Percentiles rank a stretch among this genome's conserved stretches.
Evolutionary conservation across 2,797 vertebrate genomes (phyloP).

Genomic region (Menidia menidia): DNA sequence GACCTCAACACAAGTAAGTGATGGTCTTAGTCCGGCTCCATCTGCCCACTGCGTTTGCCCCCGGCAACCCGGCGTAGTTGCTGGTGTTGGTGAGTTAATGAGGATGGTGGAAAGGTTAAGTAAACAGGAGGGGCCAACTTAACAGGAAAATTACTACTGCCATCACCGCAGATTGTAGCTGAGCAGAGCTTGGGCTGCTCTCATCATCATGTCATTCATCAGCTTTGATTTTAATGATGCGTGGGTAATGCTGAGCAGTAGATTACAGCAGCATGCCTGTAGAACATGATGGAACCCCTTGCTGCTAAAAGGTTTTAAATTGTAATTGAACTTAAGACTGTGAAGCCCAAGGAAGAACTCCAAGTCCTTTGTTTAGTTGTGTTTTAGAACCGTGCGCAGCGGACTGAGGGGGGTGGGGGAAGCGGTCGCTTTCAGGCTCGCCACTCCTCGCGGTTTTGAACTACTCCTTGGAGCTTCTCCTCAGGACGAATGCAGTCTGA

Average conservation of each 20-base stretch:
- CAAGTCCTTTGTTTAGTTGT: constrained; percentile 23
- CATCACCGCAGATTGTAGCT: constrained; percentile 64
- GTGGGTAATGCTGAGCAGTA: constrained; percentile 62
- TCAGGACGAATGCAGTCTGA: constrained; percentile 73
- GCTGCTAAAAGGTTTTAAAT: constrained; percentile 38
- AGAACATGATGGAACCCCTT: constrained; percentile 25
- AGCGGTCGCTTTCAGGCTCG: constrained; percentile 52
- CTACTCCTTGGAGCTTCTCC: constrained; percentile 74
- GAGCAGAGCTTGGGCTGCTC: constrained; percentile 66
- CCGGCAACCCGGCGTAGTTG: constrained; percentile 78
- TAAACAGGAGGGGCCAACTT: constrained; percentile 84
- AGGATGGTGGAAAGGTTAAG: constrained; percentile 85
- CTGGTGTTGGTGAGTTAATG: constrained; percentile 82
- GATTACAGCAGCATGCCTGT: constrained; percentile 54
- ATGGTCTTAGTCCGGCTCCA: constrained; percentile 76
- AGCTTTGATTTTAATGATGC: constrained; percentile 80
- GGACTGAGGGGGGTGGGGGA: constrained; percentile 10
- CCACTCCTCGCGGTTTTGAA: constrained; percentile 63
- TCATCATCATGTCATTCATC: constrained; percentile 80
- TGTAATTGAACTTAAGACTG: constrained; percentile 34
- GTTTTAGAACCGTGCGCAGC: constrained; percentile 24
- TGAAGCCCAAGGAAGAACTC: constrained; percentile 22
- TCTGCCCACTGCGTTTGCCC: constrained; percentile 83
- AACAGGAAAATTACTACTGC: constrained; percentile 80
- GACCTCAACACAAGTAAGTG: constrained; percentile 76